Percentiles rank a stretch among this genome's conserved stretches.
Conservation (phyloP, 1,140 invertebrate species). For the Linepithema humile region DNA sequence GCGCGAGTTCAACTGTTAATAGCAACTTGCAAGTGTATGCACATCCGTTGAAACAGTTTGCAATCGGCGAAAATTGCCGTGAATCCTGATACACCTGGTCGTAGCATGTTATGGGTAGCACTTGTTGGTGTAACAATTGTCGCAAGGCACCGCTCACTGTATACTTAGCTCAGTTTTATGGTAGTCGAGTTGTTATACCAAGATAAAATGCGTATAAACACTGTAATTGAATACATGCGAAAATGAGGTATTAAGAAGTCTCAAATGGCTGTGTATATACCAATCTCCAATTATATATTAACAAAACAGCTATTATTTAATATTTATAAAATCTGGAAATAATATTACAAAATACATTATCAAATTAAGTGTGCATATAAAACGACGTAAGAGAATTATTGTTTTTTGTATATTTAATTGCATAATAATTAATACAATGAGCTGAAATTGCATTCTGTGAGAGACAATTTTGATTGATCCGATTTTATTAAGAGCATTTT, state of each 20-base stretch:
- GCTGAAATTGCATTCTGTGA: no score
- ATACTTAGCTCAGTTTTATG: conserved; percentile 14
- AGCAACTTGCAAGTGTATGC: conserved; percentile 43
- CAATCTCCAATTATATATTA: no score
- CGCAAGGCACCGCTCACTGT: not conserved
- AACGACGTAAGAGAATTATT: no score
- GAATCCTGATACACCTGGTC: conserved; percentile 39
- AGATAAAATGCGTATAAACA: not conserved
- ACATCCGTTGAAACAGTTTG: conserved; percentile 34
- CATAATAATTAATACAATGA: no score
- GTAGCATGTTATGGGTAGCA: conserved; percentile 21
- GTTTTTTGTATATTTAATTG: no score
- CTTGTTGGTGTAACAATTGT: conserved; percentile 32
- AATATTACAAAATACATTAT: no score
- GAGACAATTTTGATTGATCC: no score
- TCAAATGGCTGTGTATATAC: no score
- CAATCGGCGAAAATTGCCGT: conserved; percentile 51
- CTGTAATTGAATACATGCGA: not conserved
- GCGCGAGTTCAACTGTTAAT: conserved; percentile 55
- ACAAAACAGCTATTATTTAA: no score
- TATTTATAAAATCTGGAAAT: no score
- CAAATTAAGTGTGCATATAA: no score
- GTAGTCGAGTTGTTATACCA: not conserved
- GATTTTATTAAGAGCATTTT: no score
- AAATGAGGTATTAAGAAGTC: conserved; percentile 1